These are phyloP conservation scores for Mus spretus DNA, from an alignment of 2,797 vertebrate species.

Conservation along the genomic window DNA sequence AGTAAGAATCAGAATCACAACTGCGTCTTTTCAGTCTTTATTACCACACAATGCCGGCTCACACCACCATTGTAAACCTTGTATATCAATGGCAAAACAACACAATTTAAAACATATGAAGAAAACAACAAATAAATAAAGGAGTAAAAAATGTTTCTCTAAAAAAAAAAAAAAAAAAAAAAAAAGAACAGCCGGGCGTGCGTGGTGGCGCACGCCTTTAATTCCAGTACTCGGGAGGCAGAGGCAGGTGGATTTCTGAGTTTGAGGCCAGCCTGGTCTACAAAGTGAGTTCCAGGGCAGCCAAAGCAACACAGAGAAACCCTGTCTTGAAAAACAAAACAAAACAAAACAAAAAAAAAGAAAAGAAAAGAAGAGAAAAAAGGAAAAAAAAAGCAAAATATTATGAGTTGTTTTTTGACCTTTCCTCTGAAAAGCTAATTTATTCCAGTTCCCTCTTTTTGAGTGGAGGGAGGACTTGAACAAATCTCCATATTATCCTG, in stretches of 20 bases:
- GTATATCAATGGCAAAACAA: background rate
- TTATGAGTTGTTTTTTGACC: background rate
- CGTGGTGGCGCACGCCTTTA: no score
- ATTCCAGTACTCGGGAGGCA: no score
- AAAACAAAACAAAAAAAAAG: no score
- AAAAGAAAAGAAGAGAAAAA: background rate
- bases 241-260: no score
- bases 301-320: no score
- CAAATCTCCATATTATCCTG: background rate
- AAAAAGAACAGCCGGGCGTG: no score
- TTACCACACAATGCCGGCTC: background rate
- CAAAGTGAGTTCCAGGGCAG: no score
- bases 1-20: constrained; percentile 10
- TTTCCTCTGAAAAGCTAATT: constrained; percentile 58
- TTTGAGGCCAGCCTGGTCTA: no score
- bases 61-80: background rate
- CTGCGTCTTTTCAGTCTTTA: constrained; percentile 64
- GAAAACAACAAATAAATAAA: background rate
- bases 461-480: background rate
- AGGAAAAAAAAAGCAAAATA: background rate
- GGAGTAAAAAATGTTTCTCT: background rate
- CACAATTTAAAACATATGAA: background rate
- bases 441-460: constrained; percentile 17
- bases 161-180: background rate
- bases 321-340: no score